Evolutionary conservation across 2,113 vertebrate species (phyloP).

Genomic region (Herpetotheres cachinnans): DNA sequence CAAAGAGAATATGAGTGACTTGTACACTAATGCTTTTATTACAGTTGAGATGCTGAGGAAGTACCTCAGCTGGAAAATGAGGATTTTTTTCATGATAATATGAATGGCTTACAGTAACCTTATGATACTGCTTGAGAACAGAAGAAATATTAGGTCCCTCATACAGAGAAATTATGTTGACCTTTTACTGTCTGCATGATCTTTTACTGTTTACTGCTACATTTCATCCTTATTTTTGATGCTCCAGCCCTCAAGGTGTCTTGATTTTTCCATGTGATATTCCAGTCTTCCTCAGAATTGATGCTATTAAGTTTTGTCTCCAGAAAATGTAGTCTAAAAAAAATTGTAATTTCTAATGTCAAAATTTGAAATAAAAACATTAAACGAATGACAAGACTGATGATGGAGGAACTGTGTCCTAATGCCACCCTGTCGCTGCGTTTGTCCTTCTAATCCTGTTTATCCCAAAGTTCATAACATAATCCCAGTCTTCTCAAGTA

Average conservation of each 20-base stretch:
- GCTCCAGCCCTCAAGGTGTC: background rate
- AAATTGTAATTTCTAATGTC: background rate
- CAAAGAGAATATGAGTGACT: background rate
- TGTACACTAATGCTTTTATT: background rate
- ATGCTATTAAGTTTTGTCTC: background rate
- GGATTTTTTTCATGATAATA: background rate
- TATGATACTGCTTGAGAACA: background rate
- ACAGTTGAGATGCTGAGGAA: background rate
- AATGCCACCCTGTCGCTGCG: background rate
- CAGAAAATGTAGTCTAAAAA: background rate
- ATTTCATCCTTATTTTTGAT: background rate
- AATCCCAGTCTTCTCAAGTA: background rate
- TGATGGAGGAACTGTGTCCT: background rate
- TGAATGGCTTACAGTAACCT: background rate
- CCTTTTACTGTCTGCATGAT: background rate
- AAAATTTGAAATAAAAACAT: background rate
- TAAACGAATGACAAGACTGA: background rate
- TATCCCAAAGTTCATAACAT: background rate
- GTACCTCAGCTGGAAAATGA: background rate
- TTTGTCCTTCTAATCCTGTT: background rate
- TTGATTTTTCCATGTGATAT: background rate
- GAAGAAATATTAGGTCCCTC: background rate
- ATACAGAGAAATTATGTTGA: background rate
- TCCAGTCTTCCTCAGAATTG: background rate
- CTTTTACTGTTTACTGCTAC: background rate